These are phyloP conservation scores for Syrista parreyssii DNA, from an alignment of 2,888 invertebrate genomes.

Conservation along the genomic window DNA sequence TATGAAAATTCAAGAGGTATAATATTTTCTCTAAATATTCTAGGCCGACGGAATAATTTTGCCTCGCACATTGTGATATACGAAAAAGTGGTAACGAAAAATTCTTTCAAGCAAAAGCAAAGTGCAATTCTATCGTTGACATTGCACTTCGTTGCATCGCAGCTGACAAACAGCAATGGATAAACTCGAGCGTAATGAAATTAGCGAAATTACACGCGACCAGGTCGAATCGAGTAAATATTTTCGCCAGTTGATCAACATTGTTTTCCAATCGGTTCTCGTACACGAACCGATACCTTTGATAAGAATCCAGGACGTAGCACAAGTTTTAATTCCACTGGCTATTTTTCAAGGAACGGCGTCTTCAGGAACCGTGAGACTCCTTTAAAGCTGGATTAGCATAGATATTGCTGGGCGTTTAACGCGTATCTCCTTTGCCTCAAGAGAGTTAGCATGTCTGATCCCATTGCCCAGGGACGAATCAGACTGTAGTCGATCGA, in stretches of 20 bases:
- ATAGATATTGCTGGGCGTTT: slow-evolving; percentile 5
- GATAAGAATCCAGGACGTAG: background rate
- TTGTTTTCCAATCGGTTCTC: background rate
- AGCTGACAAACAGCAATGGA: background rate
- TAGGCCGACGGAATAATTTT: background rate
- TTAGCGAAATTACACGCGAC: background rate
- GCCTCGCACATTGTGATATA: background rate
- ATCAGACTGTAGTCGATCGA: background rate
- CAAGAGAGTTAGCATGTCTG: background rate
- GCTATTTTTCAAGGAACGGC: background rate
- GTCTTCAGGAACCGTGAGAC: background rate
- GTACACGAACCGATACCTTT: background rate
- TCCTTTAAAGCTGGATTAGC: background rate
- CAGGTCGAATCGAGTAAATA: background rate
- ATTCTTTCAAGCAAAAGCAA: background rate
- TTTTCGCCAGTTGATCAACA: background rate
- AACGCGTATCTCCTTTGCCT: background rate
- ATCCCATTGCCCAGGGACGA: background rate
- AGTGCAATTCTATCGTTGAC: background rate
- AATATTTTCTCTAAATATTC: background rate
- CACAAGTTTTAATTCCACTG: background rate
- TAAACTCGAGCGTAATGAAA: background rate
- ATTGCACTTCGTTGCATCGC: background rate
- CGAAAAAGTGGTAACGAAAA: background rate
- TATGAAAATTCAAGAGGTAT: background rate